Evolutionary conservation across 53 echinoderm and acorn worm genomes (phyloP).

Genomic region (Temnopleurus reevesii): DNA sequence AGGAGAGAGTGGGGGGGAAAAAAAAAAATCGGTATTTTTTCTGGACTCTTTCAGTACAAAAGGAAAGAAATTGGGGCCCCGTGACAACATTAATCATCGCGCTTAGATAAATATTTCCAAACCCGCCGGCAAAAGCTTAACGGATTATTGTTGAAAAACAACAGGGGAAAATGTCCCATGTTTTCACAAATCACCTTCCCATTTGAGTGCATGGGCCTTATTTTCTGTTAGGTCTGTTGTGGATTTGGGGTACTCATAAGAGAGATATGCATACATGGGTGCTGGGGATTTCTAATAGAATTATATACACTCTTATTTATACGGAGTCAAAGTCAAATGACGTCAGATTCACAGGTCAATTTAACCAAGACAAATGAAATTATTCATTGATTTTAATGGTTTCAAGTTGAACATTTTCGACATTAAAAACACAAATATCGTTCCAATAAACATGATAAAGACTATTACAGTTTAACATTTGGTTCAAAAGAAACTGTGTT

Average conservation of each 20-base stretch:
- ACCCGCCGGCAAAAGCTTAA: slow-evolving; percentile 51
- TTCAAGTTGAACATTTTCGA: too few species aligned
- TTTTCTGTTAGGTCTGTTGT: not conserved
- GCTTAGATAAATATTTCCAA: slow-evolving; percentile 65
- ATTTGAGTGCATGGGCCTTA: slow-evolving; percentile 24
- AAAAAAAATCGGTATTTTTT: slow-evolving; percentile 34
- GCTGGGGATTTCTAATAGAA: slow-evolving; percentile 21
- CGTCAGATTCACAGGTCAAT: too few species aligned
- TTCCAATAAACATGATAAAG: too few species aligned
- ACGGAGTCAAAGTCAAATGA: too few species aligned
- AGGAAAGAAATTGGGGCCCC: slow-evolving; percentile 20
- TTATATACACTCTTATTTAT: too few species aligned
- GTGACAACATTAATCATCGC: slow-evolving; percentile 57
- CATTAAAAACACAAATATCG: too few species aligned
- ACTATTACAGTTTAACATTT: too few species aligned
- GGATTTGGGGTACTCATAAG: not conserved
- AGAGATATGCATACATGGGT: not conserved
- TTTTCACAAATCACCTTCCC: slow-evolving; percentile 57
- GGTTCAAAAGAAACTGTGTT: too few species aligned
- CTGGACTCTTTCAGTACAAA: slow-evolving; percentile 4
- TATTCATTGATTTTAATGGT: too few species aligned
- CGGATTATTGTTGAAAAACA: slow-evolving; percentile 65
- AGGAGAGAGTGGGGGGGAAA: too few species aligned
- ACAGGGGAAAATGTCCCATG: slow-evolving; percentile 45
- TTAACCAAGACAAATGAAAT: too few species aligned